A percentile compares a stretch with the other conserved stretches of the same genome.
phyloP scores from a whole-genome alignment of 2,113 vertebrate genomes.

The Thamnophis sirtalis region DNA sequence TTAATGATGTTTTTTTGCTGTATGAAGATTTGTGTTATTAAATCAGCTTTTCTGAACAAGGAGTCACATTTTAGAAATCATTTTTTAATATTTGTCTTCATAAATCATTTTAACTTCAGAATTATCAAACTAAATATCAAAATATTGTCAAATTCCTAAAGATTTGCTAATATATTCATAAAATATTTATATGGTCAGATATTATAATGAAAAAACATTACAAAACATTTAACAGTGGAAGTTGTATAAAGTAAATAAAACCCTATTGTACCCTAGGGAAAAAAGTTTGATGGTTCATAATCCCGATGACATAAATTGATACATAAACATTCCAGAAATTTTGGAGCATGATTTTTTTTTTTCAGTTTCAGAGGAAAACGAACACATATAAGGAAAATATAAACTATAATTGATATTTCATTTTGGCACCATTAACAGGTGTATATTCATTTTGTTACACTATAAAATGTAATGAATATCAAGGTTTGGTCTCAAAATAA shows the following conservation, averaged over 20 bases:
- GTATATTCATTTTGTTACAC: neutral
- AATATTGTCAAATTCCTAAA: neutral
- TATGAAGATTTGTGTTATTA: slow-evolving; percentile 37
- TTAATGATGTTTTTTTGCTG: neutral
- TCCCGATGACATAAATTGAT: neutral
- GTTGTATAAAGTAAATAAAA: neutral
- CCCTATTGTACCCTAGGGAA: neutral
- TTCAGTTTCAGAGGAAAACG: neutral
- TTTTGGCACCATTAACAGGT: neutral
- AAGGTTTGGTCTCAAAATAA: neutral
- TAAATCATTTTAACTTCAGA: neutral
- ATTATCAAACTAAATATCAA: neutral
- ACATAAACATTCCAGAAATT: neutral
- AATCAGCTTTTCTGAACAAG: slow-evolving; percentile 43
- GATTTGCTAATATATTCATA: neutral
- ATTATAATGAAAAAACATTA: neutral
- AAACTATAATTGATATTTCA: neutral
- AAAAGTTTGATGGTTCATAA: neutral
- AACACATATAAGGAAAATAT: neutral
- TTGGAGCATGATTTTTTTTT: neutral
- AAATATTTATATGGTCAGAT: neutral
- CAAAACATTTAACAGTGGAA: neutral
- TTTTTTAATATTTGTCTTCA: neutral
- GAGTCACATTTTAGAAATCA: slow-evolving; percentile 18
- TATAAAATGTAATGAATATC: neutral